Conservation (phyloP, 64 coral and sea anemone species). For the Astreopora myriophthalma region DNA sequence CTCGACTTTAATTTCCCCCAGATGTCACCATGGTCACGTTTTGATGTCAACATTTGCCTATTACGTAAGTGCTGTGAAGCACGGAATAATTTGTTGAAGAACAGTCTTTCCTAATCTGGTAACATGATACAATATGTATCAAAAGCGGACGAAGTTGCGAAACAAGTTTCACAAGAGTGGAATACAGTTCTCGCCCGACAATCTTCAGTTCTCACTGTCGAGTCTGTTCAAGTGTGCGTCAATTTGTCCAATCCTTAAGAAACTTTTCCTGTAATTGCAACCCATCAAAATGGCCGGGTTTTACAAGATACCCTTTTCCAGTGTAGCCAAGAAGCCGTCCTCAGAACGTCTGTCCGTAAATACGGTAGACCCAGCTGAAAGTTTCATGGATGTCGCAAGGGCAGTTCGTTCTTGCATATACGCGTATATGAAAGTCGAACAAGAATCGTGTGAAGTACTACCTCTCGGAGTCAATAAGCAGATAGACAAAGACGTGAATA, state of each 20-base stretch:
- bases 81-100: too few species aligned
- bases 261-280: background rate
- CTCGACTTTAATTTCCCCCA: too few species aligned
- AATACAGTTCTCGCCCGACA: too few species aligned
- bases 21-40: too few species aligned
- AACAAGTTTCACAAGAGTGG: too few species aligned
- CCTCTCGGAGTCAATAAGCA: background rate
- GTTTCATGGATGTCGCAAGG: background rate
- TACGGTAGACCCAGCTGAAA: background rate
- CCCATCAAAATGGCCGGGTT: background rate
- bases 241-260: background rate
- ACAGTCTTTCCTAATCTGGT: too few species aligned
- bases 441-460: slow-evolving; percentile 4
- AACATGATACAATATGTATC: too few species aligned
- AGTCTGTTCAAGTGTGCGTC: background rate
- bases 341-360: background rate
- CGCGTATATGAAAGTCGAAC: background rate
- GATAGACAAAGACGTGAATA: background rate
- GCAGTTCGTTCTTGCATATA: background rate
- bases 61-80: too few species aligned
- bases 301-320: background rate
- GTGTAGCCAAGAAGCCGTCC: background rate
- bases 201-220: background rate
- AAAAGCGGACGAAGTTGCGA: too few species aligned
- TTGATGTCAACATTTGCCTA: too few species aligned